phyloP scores from a whole-genome alignment of 1,140 invertebrate genomes.

The Caenorhabditis inopinata region DNA sequence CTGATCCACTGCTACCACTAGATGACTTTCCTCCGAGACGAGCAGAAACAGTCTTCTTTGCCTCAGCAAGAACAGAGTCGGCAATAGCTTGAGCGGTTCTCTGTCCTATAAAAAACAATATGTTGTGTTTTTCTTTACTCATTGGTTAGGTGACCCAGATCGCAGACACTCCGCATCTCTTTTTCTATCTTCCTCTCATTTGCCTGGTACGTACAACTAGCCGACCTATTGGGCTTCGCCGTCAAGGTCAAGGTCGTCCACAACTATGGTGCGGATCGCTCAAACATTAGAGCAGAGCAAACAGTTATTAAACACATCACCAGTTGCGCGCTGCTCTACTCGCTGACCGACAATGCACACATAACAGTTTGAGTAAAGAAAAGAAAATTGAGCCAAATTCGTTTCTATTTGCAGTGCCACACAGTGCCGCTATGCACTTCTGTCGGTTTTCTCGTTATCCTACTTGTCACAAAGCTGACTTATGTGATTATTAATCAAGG shows the following conservation, averaged over 20 bases:
- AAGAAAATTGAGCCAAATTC: background rate
- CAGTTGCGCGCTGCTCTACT: background rate
- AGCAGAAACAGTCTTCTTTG: slow-evolving; percentile 50
- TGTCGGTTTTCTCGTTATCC: background rate
- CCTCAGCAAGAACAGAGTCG: slow-evolving; percentile 73
- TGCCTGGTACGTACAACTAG: background rate
- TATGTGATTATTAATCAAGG: too few relatives aligned
- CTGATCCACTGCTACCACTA: slow-evolving; percentile 36
- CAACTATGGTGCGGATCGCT: background rate
- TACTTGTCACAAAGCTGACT: too few relatives aligned
- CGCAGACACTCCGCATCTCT: background rate
- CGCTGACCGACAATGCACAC: slow-evolving; percentile 8
- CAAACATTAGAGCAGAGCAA: slow-evolving; percentile 13
- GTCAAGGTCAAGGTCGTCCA: background rate
- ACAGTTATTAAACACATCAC: slow-evolving; percentile 22
- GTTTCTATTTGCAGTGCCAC: background rate
- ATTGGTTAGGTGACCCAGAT: background rate
- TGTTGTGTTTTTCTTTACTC: background rate
- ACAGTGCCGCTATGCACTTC: background rate
- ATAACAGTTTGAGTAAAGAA: background rate
- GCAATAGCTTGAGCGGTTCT: slow-evolving; percentile 83
- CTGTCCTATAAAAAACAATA: slow-evolving; percentile 68
- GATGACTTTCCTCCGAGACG: slow-evolving; percentile 44
- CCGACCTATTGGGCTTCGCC: background rate
- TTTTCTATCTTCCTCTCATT: background rate